A percentile compares a stretch with the other conserved stretches of the same genome.
These are phyloP conservation scores for Papilio xuthus DNA, from an alignment of 1,140 invertebrate species.

Conservation along the genomic window DNA sequence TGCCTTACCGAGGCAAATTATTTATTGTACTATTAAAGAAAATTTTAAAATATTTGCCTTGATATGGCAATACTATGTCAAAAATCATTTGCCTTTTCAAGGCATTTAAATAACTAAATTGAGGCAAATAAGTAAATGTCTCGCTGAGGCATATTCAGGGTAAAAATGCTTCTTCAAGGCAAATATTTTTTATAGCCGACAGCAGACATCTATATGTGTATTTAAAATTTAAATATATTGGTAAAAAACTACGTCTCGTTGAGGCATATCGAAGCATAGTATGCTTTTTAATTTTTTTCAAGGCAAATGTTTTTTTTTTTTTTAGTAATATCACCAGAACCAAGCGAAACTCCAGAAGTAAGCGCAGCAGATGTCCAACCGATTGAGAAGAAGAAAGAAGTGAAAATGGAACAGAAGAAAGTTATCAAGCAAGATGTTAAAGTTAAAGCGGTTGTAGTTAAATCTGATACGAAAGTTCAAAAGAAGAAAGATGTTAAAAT, in stretches of 20 bases:
- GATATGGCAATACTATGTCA: background rate
- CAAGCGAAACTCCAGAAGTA: constrained; percentile 61
- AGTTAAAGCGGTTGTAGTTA: constrained; percentile 44
- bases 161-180: too few species aligned
- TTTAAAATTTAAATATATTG: too few species aligned
- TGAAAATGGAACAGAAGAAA: constrained; percentile 48
- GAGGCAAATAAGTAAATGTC: too few species aligned
- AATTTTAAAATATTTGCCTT: too few species aligned
- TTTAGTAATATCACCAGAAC: constrained; percentile 46
- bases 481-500: constrained; percentile 59
- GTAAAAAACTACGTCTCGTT: too few species aligned
- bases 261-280: too few species aligned
- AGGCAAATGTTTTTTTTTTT: constrained; percentile 2
- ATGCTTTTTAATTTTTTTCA: too few species aligned
- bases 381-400: constrained; percentile 51
- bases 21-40: too few species aligned
- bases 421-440: constrained; percentile 49
- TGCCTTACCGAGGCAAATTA: background rate
- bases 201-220: too few species aligned
- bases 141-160: too few species aligned
- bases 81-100: too few species aligned
- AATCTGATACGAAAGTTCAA: constrained; percentile 53
- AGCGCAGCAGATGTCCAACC: constrained; percentile 59
- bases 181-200: constrained; percentile 9
- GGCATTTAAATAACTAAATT: too few species aligned